A percentile compares a stretch with the other conserved stretches of the same genome.
These are phyloP conservation scores for Ephestia elutella DNA, from an alignment of 1,140 invertebrate species.

Conservation along the genomic window DNA sequence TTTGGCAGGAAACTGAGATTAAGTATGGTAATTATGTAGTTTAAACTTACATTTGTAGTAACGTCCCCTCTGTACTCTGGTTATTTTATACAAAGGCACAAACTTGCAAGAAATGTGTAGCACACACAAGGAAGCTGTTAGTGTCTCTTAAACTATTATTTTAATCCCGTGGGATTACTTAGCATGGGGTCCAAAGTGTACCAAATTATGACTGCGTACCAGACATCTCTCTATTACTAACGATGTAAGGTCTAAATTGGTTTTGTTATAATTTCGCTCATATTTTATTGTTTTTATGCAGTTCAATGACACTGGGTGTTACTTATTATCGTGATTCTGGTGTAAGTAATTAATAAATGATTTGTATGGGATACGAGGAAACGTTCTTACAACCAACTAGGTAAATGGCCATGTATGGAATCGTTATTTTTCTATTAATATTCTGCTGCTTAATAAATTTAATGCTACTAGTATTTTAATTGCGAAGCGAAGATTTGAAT, in stretches of 20 bases:
- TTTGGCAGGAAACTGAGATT: too few species aligned
- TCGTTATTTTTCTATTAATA: too few species aligned
- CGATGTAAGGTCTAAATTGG: constrained; percentile 10
- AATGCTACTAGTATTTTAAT: too few species aligned
- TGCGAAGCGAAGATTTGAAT: too few species aligned
- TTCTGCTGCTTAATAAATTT: too few species aligned
- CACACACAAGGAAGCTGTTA: constrained; percentile 33
- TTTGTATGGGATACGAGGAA: too few species aligned
- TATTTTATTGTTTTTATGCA: neutral
- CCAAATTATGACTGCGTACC: constrained; percentile 13
- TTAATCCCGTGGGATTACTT: constrained; percentile 36
- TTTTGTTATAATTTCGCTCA: neutral
- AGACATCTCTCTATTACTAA: neutral
- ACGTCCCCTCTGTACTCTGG: neutral
- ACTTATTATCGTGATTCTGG: neutral
- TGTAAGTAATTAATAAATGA: too few species aligned
- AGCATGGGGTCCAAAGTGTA: constrained; percentile 26
- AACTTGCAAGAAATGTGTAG: neutral
- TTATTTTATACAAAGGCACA: neutral
- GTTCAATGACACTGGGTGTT: neutral
- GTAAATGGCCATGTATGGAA: too few species aligned
- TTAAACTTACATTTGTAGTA: too few species aligned
- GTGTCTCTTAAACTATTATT: constrained; percentile 27
- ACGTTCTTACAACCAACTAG: too few species aligned
- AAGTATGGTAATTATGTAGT: too few species aligned